Percentiles rank a stretch among this genome's conserved stretches.
Conservation (phyloP, 2,797 vertebrate species). For the Thaleichthys pacificus region DNA sequence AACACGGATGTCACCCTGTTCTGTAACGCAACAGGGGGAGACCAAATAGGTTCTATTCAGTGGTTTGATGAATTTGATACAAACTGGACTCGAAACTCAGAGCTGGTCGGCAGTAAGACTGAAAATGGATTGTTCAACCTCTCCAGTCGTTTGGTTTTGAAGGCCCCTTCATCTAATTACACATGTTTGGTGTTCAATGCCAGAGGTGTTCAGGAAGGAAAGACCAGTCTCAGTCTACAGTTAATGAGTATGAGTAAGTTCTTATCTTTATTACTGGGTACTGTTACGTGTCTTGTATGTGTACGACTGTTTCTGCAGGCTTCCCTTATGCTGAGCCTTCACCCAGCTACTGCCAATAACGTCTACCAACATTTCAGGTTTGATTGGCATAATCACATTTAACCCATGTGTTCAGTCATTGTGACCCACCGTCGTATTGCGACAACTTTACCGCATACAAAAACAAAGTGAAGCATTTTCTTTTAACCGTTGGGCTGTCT, state of each 20-base stretch:
- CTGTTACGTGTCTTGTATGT: rapidly evolving
- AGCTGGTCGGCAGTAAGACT: rapidly evolving
- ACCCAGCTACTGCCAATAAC: not conserved
- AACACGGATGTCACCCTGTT: not conserved
- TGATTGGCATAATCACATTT: not conserved
- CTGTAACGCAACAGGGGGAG: constrained; percentile 58
- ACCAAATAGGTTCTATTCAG: constrained; percentile 52
- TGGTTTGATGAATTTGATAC: constrained; percentile 43
- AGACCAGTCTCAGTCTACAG: rapidly evolving
- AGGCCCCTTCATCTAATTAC: not conserved
- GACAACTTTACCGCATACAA: too few species aligned
- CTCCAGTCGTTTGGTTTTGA: constrained; percentile 46
- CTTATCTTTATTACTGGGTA: not conserved
- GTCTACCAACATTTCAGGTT: not conserved
- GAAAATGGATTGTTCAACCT: constrained; percentile 44
- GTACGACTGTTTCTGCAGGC: too few species aligned
- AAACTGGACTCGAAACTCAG: not conserved
- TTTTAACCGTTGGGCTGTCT: too few species aligned
- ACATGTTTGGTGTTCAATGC: constrained; percentile 56
- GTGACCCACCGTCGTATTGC: too few species aligned
- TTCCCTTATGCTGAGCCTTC: too few species aligned
- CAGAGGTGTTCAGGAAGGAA: constrained; percentile 22
- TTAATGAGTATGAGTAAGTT: not conserved
- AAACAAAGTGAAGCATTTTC: too few species aligned
- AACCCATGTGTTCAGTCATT: too few species aligned